Conservation (phyloP, 2,797 vertebrate species). For the Furcifer pardalis region DNA sequence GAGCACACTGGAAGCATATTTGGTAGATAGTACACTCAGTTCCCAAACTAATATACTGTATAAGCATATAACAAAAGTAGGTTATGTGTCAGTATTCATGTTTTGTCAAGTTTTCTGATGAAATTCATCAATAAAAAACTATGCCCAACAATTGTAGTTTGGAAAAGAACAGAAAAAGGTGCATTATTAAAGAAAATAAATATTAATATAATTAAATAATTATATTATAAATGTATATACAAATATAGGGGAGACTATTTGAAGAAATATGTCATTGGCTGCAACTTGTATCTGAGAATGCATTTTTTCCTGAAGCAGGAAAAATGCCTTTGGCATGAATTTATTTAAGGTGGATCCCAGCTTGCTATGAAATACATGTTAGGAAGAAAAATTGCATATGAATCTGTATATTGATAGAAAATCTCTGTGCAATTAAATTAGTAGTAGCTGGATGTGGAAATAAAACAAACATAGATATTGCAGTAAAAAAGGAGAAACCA, state of each 20-base stretch:
- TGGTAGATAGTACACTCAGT: too few species aligned
- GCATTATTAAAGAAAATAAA: neutral
- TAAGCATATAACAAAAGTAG: too few species aligned
- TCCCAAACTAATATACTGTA: too few species aligned
- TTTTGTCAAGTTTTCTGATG: neutral
- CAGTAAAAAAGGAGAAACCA: neutral
- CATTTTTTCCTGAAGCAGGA: too few species aligned
- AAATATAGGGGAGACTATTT: neutral
- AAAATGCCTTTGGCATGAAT: too few species aligned
- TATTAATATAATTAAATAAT: too few species aligned
- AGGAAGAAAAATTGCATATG: neutral
- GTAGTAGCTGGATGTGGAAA: neutral
- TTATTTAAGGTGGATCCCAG: too few species aligned
- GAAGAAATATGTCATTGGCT: neutral
- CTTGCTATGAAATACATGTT: neutral
- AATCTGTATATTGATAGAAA: neutral
- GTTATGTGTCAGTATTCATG: neutral
- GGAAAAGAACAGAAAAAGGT: neutral
- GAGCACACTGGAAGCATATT: too few species aligned
- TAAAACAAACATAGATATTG: neutral
- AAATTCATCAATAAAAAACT: neutral
- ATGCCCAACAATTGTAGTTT: neutral
- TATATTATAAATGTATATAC: neutral
- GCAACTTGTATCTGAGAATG: too few species aligned
- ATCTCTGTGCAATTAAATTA: neutral